Conservation (phyloP, 2,113 vertebrate species). For the Sorex fumeus region DNA sequence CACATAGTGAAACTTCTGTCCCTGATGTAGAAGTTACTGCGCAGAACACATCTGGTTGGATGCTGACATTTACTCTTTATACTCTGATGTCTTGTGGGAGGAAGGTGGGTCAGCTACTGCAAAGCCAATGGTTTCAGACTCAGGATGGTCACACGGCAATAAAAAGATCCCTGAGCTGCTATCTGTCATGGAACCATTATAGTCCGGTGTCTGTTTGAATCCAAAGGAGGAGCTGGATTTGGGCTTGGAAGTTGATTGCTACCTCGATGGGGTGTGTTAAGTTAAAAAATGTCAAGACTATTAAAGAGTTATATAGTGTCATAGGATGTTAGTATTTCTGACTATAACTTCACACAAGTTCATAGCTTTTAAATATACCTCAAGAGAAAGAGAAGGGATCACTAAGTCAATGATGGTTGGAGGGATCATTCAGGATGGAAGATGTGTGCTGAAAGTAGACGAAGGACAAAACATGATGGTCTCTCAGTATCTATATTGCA, state of each 20-base stretch:
- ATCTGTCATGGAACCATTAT: not conserved
- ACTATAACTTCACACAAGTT: conserved; percentile 6
- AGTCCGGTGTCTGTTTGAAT: not conserved
- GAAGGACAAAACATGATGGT: too few species aligned
- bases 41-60: conserved; percentile 65
- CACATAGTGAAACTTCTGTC: conserved; percentile 33
- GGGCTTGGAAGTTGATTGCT: conserved; percentile 1
- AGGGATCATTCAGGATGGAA: too few species aligned
- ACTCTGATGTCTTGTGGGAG: not conserved
- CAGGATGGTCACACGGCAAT: conserved; percentile 8
- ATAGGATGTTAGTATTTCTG: conserved; percentile 38
- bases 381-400: not conserved
- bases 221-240: not conserved
- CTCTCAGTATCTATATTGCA: too few species aligned
- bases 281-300: conserved; percentile 37
- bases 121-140: conserved; percentile 20
- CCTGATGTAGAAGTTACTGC: not conserved
- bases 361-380: not conserved
- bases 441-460: too few species aligned
- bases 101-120: not conserved
- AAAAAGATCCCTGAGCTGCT: conserved; percentile 5
- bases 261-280: not conserved
- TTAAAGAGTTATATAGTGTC: not conserved
- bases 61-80: conserved; percentile 48
- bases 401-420: too few species aligned